These are phyloP conservation scores for Macrosiphum euphorbiae DNA, from an alignment of 2,888 invertebrate genomes.

Conservation along the genomic window DNA sequence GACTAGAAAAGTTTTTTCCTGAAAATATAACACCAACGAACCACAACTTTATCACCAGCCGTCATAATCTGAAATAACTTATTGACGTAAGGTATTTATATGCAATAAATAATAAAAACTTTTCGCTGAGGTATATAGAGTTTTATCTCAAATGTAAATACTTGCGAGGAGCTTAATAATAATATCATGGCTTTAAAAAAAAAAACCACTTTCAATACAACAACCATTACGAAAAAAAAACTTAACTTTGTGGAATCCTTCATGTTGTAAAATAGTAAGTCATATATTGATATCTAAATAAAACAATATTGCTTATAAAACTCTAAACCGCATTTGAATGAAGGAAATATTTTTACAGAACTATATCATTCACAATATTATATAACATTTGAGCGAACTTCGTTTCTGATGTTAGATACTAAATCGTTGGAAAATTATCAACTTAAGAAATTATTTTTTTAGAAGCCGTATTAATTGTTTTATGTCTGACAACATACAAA, in stretches of 20 bases:
- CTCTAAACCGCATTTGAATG: background rate
- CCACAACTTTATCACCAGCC: background rate
- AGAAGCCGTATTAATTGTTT: no score
- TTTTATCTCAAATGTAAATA: background rate
- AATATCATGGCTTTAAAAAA: background rate
- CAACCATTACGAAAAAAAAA: background rate
- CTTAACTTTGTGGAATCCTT: background rate
- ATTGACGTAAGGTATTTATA: background rate
- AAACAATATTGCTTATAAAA: background rate
- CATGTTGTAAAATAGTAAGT: background rate
- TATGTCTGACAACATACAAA: no score
- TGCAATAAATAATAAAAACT: conserved; percentile 12
- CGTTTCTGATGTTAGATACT: background rate
- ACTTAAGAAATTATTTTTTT: no score
- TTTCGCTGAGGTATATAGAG: background rate
- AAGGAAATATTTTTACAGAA: background rate
- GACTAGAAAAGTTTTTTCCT: background rate
- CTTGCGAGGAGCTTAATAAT: background rate
- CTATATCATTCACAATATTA: background rate
- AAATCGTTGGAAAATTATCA: background rate
- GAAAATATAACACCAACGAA: background rate
- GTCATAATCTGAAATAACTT: background rate
- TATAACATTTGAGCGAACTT: background rate
- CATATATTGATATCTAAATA: background rate
- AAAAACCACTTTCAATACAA: background rate